Evolutionary conservation across 2,797 vertebrate genomes (phyloP).

Genomic region (Sebastes itinus): DNA sequence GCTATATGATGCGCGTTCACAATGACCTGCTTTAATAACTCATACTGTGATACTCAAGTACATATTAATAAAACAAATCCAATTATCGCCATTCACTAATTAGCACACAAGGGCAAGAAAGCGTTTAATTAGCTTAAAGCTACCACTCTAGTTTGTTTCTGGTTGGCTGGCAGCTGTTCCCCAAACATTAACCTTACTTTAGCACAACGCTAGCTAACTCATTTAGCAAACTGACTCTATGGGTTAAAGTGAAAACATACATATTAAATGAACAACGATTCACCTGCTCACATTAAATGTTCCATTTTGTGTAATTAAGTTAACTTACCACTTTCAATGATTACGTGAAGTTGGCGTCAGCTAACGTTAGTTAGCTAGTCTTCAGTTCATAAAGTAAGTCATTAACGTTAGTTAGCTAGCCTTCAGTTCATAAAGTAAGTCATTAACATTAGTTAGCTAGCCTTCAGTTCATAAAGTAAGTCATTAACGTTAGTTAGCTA

Average conservation of each 20-base stretch:
- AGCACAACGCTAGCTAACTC: neutral
- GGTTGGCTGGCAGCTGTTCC: neutral
- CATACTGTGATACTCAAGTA: neutral
- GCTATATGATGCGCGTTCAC: constrained; percentile 19
- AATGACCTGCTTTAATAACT: neutral
- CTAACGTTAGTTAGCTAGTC: no score
- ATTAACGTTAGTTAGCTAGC: no score
- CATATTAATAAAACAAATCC: neutral
- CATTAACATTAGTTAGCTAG: neutral
- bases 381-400: no score
- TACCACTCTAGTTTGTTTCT: accelerated
- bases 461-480: neutral
- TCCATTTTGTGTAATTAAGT: neutral
- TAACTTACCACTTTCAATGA: neutral
- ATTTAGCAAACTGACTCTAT: neutral
- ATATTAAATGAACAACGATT: neutral
- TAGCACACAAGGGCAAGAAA: neutral
- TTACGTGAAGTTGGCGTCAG: no score
- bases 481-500: no score
- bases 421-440: neutral
- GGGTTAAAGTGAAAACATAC: neutral
- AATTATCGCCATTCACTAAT: neutral
- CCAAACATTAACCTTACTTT: neutral
- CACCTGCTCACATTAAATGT: neutral
- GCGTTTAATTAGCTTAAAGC: neutral